These are phyloP conservation scores for Mus spicilegus DNA, from an alignment of 2,113 vertebrate genomes.

Conservation along the genomic window DNA sequence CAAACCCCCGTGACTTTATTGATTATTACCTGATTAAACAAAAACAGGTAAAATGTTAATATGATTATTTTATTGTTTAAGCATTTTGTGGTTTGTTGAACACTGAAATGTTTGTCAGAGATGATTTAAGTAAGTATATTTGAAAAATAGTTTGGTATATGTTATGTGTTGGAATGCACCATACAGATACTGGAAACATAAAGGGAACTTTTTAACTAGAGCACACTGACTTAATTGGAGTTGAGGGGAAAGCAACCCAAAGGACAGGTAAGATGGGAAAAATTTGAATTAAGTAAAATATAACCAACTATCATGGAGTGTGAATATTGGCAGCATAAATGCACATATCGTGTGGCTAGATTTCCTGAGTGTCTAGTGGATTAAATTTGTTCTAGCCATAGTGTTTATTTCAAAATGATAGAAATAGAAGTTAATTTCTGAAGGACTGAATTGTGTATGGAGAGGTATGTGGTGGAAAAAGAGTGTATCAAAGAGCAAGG, in stretches of 20 bases:
- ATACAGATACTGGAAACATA: not conserved
- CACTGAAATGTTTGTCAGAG: not conserved
- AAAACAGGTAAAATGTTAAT: not conserved
- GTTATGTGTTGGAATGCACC: not conserved
- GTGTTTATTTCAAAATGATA: not conserved
- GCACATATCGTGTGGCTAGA: not conserved
- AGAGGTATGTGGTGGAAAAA: not conserved
- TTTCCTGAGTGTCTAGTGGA: not conserved
- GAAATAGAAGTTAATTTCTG: not conserved
- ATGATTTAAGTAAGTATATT: not conserved
- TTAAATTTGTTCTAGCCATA: not conserved
- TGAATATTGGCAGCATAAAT: not conserved
- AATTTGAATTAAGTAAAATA: not conserved
- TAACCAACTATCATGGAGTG: not conserved
- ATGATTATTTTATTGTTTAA: slow-evolving; percentile 76
- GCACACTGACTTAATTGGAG: not conserved
- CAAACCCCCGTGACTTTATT: not conserved
- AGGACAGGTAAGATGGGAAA: not conserved
- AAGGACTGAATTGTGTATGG: not conserved
- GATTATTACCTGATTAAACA: not conserved
- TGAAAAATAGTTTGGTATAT: not conserved
- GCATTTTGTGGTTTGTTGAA: slow-evolving; percentile 31
- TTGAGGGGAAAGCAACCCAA: not conserved
- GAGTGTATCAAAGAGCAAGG: not conserved
- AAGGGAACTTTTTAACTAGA: not conserved